These are phyloP conservation scores for Acrobeloides nanus DNA, from an alignment of 2,888 invertebrate genomes.

Conservation along the genomic window DNA sequence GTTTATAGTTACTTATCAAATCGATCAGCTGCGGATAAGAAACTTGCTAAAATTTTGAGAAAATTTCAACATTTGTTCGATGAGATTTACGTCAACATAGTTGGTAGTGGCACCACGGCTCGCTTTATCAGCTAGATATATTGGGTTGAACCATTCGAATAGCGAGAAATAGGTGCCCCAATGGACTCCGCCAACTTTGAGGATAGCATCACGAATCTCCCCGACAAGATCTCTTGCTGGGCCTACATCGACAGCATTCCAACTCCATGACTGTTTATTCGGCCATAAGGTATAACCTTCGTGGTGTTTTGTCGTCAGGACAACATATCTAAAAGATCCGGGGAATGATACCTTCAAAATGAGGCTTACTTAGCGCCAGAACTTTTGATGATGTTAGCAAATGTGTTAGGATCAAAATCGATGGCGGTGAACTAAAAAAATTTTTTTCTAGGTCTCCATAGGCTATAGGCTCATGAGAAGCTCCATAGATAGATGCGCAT, in stretches of 20 bases:
- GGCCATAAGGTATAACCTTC: slow-evolving; percentile 57
- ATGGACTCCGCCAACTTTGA: slow-evolving; percentile 26
- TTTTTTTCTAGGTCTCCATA: too few species aligned
- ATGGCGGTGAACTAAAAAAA: too few species aligned
- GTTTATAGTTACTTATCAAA: slow-evolving; percentile 56
- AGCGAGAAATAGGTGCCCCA: slow-evolving; percentile 51
- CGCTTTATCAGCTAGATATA: slow-evolving; percentile 30
- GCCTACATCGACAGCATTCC: slow-evolving; percentile 53
- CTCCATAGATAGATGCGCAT: too few species aligned
- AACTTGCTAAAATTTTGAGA: slow-evolving; percentile 26
- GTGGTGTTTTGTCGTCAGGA: slow-evolving; percentile 58
- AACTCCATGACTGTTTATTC: slow-evolving; percentile 11
- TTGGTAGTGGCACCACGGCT: too few species aligned
- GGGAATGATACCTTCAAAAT: too few species aligned
- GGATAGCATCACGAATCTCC: neutral
- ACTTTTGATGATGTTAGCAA: too few species aligned
- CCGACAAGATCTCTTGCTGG: slow-evolving; percentile 56
- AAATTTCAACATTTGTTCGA: too few species aligned
- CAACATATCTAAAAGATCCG: slow-evolving; percentile 57
- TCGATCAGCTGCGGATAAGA: slow-evolving; percentile 48
- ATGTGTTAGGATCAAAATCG: too few species aligned
- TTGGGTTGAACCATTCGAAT: slow-evolving; percentile 51
- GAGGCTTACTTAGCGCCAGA: too few species aligned
- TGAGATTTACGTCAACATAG: too few species aligned
- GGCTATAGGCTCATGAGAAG: too few species aligned